phyloP scores from a whole-genome alignment of 2,888 invertebrate species.

The Leptopilina myrica region DNA sequence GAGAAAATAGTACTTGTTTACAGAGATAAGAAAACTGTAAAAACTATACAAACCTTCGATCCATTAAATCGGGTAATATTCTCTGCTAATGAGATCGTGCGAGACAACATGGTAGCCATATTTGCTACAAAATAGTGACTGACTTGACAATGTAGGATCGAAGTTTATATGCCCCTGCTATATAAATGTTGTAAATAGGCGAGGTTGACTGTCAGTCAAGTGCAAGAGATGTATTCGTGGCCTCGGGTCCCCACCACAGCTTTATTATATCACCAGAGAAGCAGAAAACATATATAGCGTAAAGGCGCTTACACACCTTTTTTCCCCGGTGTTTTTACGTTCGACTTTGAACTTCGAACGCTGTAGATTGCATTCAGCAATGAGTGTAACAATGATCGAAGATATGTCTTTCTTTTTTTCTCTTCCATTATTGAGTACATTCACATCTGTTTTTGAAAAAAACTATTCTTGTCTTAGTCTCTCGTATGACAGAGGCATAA shows the following conservation, averaged over 20 bases:
- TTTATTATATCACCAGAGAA: no score
- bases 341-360: no score
- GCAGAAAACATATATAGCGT: no score
- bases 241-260: neutral
- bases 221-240: neutral
- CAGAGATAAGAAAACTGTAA: neutral
- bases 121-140: slow-evolving; percentile 66
- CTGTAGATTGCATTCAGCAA: no score
- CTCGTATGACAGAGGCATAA: no score
- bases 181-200: neutral
- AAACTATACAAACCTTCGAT: slow-evolving; percentile 83
- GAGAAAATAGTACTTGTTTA: neutral
- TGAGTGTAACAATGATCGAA: no score
- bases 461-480: no score
- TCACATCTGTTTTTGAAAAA: no score
- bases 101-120: slow-evolving; percentile 89
- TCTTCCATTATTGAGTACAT: no score
- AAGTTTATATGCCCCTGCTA: neutral
- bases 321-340: no score
- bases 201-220: slow-evolving; percentile 9
- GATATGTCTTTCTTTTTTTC: no score
- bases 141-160: neutral
- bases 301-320: no score
- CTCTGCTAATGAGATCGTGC: slow-evolving; percentile 85
- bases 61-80: slow-evolving; percentile 83